A percentile compares a stretch with the other conserved stretches of the same genome.
These are phyloP conservation scores for Chalcosyrphus nemorum DNA, from an alignment of 2,888 invertebrate species.

Conservation along the genomic window DNA sequence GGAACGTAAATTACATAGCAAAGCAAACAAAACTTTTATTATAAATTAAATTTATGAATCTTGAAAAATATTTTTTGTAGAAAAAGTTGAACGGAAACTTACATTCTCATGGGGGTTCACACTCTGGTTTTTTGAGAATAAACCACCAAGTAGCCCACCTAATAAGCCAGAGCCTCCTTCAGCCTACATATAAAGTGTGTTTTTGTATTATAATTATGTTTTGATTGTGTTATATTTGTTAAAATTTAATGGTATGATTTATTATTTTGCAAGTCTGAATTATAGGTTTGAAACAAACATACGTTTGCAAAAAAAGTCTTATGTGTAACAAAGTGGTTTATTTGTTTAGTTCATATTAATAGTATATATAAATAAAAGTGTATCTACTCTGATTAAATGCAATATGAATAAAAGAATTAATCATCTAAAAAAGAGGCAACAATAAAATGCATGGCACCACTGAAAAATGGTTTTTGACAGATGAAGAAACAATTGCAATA, in stretches of 20 bases:
- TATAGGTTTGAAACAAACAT: no score
- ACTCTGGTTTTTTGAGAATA: conserved; percentile 81
- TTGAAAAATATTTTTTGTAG: background rate
- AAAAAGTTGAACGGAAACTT: conserved; percentile 74
- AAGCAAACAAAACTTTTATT: background rate
- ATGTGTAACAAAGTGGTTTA: no score
- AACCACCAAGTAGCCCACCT: conserved; percentile 81
- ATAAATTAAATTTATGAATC: background rate
- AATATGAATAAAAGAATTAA: no score
- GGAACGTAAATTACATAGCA: background rate
- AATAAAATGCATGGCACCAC: no score
- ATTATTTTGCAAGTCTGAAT: no score
- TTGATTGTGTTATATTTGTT: conserved; percentile 1
- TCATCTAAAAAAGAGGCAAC: no score
- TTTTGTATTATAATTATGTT: background rate
- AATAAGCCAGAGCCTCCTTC: conserved; percentile 81
- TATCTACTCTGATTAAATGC: no score
- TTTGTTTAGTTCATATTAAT: no score
- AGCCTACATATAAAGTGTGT: conserved; percentile 78
- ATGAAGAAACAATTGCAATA: no score
- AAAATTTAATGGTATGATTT: background rate
- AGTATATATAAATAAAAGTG: no score
- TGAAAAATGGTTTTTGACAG: no score
- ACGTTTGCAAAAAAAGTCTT: no score
- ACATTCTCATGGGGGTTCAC: conserved; percentile 80